Percentiles rank a stretch among this genome's conserved stretches.
Evolutionary conservation across 2,888 invertebrate species (phyloP).

Genomic region (Pecten maximus): DNA sequence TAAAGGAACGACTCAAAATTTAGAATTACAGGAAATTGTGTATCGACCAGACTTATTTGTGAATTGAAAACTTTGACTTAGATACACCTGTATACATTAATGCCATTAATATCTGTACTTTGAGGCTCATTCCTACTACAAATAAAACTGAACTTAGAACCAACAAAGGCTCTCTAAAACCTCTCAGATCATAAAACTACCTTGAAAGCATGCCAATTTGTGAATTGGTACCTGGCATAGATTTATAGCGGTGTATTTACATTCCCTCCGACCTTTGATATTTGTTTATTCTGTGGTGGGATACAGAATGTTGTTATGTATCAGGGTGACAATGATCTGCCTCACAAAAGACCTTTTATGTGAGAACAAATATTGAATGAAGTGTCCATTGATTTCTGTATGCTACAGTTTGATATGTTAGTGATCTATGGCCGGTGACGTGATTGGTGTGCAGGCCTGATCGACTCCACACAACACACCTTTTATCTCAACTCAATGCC

Average conservation of each 20-base stretch:
- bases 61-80: neutral
- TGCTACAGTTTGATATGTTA: neutral
- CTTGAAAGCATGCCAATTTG: neutral
- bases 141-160: neutral
- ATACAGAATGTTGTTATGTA: neutral
- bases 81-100: neutral
- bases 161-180: neutral
- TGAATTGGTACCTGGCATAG: neutral
- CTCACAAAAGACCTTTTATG: slow-evolving; percentile 13
- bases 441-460: neutral
- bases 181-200: neutral
- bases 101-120: neutral
- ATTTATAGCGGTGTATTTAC: neutral
- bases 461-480: neutral
- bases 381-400: neutral
- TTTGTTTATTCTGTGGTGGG: neutral
- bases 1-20: neutral
- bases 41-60: neutral
- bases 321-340: neutral
- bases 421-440: neutral
- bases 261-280: neutral
- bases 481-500: too few species aligned
- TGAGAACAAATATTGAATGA: neutral
- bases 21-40: neutral
- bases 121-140: neutral